phyloP scores from a whole-genome alignment of 2,888 invertebrate genomes.

The Antheraea assamensis region DNA sequence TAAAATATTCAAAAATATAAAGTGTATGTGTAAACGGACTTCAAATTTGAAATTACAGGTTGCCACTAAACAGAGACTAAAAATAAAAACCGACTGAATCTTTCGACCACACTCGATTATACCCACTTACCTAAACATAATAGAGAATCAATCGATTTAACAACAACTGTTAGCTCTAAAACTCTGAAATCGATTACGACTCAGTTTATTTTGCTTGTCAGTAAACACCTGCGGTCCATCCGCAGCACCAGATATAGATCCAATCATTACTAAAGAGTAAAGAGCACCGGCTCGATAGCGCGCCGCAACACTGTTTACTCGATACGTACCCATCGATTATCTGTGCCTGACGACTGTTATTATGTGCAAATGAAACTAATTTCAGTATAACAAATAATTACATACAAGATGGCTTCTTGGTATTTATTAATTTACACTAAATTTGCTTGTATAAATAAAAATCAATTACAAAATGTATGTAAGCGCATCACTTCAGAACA shows the following conservation, averaged over 20 bases:
- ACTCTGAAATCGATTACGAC: slow-evolving; percentile 73
- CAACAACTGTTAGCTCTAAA: slow-evolving; percentile 66
- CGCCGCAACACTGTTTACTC: slow-evolving; percentile 50
- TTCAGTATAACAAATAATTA: background rate
- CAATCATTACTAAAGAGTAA: slow-evolving; percentile 54
- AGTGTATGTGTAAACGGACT: background rate
- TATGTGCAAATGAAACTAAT: slow-evolving; percentile 27
- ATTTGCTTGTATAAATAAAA: too few species aligned
- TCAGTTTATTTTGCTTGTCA: slow-evolving; percentile 77
- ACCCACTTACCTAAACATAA: slow-evolving; percentile 55
- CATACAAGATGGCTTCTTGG: background rate
- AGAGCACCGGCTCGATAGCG: slow-evolving; percentile 37
- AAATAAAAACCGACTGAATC: slow-evolving; percentile 46
- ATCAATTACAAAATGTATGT: too few species aligned
- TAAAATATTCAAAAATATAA: background rate
- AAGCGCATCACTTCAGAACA: too few species aligned
- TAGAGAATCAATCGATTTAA: slow-evolving; percentile 53
- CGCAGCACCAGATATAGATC: slow-evolving; percentile 72
- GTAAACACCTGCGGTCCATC: slow-evolving; percentile 70
- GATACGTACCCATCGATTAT: slow-evolving; percentile 51
- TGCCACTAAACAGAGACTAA: slow-evolving; percentile 25
- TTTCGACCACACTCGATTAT: slow-evolving; percentile 51
- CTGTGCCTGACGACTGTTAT: slow-evolving; percentile 46
- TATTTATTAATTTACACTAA: background rate
- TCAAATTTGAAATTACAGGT: slow-evolving; percentile 11